Evolutionary conservation across 2,888 invertebrate species (phyloP).

Genomic region (Gastracanthus pulcherrimus): DNA sequence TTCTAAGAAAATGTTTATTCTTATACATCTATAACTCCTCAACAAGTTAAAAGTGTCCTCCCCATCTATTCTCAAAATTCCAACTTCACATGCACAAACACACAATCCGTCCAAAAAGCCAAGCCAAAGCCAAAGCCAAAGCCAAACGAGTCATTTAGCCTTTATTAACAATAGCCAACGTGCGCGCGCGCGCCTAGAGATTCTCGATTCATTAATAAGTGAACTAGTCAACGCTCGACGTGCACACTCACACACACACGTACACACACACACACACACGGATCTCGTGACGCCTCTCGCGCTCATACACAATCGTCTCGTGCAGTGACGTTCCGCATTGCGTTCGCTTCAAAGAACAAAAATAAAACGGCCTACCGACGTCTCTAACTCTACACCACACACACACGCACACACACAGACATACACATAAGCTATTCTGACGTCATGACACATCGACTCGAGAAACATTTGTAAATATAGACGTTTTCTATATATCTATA

Average conservation of each 20-base stretch:
- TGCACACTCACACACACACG: not conserved
- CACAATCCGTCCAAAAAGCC: too few relatives aligned
- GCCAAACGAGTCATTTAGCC: constrained; percentile 3
- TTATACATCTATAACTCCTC: too few relatives aligned
- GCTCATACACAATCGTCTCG: too few relatives aligned
- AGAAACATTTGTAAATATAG: constrained; percentile 49
- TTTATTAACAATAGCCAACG: constrained; percentile 16
- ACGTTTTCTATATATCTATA: constrained; percentile 11
- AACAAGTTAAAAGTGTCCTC: too few relatives aligned
- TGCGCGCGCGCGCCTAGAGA: not conserved
- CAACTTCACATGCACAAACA: too few relatives aligned
- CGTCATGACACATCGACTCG: constrained; percentile 38
- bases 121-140: not conserved
- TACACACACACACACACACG: too few relatives aligned
- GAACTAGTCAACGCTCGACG: constrained; percentile 30
- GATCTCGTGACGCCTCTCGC: constrained; percentile 42
- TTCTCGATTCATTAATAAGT: constrained; percentile 45
- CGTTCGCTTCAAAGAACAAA: constrained; percentile 38
- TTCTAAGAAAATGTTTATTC: too few relatives aligned
- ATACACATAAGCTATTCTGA: not conserved
- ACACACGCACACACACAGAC: not conserved
- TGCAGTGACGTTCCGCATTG: constrained; percentile 55
- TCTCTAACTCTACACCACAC: not conserved
- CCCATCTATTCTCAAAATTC: too few relatives aligned
- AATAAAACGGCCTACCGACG: constrained; percentile 45